Evolutionary conservation across 2,113 vertebrate genomes (phyloP), one percentile per base, ranked within the genome.

Genomic region (Theropithecus gelada): DNA sequence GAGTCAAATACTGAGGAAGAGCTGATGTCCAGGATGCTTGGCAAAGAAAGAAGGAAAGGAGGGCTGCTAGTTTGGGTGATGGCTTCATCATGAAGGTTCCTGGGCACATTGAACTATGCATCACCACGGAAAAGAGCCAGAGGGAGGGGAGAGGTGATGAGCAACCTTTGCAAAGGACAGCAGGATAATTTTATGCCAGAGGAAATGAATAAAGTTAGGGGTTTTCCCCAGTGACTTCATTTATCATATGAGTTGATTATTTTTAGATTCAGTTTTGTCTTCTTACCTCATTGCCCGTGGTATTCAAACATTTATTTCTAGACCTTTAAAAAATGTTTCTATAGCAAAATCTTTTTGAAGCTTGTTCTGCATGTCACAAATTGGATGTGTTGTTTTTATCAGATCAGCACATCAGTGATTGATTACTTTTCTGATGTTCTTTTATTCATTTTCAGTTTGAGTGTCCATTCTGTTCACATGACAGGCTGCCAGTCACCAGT

Each of bases 281-380:
- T 82, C 59, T 90, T 90, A 32, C 43, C 9, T 82, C n/a, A 68
- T 35, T 87, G 72, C 12, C 35, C 8, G 1, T 76, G 55, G 86
- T 90, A 86, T 20, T 50, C 35, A 35, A 80, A 32, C 30, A 17
- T 96, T 25, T 72, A 38, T 97, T 88, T 96, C 35, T 73, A 32
- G 18, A 25, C 23, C 52, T 86, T 55, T 82, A 14, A 43, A 78
- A 84, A 85, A 48, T 50, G 8, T 73, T 18, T 80, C 17, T 6
- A 14, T 40, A 78, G 59, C 79, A 59, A 30, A 83, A 32, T 59
- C 83, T 83, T 94, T 94, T 50, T 73, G 52, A 78, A 40, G 1
- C 22, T 80, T 66, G 4, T 75, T 75, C 72, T 38, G 50, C 4
- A 55, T 81, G 50, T 86, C 43, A 45, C 82, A 82, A 5, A 64